Evolutionary conservation across 2,113 vertebrate genomes (phyloP).

Genomic region (Stegostoma tigrinum): DNA sequence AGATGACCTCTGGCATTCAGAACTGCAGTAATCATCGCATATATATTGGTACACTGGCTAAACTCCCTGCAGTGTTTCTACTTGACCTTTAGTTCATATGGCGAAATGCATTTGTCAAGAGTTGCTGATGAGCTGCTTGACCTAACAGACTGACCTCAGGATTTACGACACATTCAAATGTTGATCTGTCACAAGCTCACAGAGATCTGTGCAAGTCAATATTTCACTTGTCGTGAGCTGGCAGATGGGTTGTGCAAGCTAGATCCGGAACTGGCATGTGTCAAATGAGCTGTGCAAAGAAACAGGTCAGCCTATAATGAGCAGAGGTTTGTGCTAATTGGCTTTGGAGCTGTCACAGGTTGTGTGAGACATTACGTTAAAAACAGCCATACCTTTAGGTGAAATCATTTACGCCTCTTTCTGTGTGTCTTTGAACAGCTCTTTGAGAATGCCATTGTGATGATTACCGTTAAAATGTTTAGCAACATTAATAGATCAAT

Average conservation of each 20-base stretch:
- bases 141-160: neutral
- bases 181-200: neutral
- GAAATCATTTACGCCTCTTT: neutral
- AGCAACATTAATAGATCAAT: neutral
- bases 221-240: neutral
- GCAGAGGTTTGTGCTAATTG: neutral
- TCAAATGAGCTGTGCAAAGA: neutral
- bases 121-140: neutral
- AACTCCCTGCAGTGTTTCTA: neutral
- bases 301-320: neutral
- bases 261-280: neutral
- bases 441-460: neutral
- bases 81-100: neutral
- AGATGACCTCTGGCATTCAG: neutral
- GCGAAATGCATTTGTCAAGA: neutral
- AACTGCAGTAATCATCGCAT: neutral
- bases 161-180: neutral
- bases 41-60: neutral
- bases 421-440: neutral
- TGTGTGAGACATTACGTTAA: neutral
- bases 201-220: neutral
- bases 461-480: neutral
- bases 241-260: neutral
- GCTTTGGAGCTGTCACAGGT: neutral
- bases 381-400: neutral